A percentile compares a stretch with the other conserved stretches of the same genome.
Conservation (phyloP, 92 coral and sea anemone species). For the Epizoanthus illoricatus region DNA sequence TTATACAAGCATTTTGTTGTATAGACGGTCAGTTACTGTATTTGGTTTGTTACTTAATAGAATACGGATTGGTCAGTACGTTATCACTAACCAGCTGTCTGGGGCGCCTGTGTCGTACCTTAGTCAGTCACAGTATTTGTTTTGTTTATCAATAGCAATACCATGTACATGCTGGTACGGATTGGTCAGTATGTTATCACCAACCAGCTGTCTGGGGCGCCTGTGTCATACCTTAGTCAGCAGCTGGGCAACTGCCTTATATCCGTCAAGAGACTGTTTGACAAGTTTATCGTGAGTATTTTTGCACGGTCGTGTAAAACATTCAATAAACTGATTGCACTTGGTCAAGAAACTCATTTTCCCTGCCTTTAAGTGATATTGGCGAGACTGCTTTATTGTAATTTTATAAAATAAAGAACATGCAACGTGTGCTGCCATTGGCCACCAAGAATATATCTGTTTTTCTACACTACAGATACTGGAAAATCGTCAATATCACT, state of each 20-base stretch:
- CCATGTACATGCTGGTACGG: slow-evolving; percentile 98
- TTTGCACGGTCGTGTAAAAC: neutral
- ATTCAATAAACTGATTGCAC: neutral
- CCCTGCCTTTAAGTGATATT: no score
- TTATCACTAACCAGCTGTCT: slow-evolving; percentile 85
- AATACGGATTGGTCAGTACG: slow-evolving; percentile 96
- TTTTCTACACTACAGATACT: no score
- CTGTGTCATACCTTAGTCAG: slow-evolving; percentile 95
- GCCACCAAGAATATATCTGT: no score
- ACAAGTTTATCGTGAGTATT: slow-evolving; percentile 93
- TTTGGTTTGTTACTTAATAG: slow-evolving; percentile 41
- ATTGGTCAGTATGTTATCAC: slow-evolving; percentile 96
- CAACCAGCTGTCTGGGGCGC: slow-evolving; percentile 89
- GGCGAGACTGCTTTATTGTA: no score
- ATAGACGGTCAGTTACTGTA: neutral
- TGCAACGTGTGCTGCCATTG: neutral
- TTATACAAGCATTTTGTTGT: no score
- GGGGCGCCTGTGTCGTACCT: slow-evolving; percentile 96
- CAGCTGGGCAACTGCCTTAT: slow-evolving; percentile 96
- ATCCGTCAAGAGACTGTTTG: slow-evolving; percentile 91
- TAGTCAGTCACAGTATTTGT: slow-evolving; percentile 57
- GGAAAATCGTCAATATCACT: no score
- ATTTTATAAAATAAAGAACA: no score
- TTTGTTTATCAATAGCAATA: slow-evolving; percentile 62
- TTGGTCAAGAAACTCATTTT: neutral